Evolutionary conservation across 1,140 invertebrate genomes (phyloP).

Genomic region (Drosophila obscura): DNA sequence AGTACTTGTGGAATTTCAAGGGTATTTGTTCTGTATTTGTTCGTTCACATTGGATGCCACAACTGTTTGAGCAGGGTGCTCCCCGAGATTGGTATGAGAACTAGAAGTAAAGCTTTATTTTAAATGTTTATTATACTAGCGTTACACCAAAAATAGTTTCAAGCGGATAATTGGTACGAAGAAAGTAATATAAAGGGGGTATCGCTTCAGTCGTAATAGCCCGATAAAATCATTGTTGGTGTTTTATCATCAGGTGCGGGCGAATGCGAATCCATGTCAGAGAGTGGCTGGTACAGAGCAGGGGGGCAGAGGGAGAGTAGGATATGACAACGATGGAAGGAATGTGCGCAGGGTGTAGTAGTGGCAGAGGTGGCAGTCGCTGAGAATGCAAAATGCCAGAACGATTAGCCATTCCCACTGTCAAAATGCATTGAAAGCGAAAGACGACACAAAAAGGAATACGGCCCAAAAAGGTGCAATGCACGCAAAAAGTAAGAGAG

Average conservation of each 20-base stretch:
- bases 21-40: background rate
- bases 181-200: too few species aligned
- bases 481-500: slow-evolving; percentile 48
- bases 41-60: too few species aligned
- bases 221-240: too few species aligned
- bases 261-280: too few species aligned
- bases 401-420: slow-evolving; percentile 73
- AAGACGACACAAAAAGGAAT: slow-evolving; percentile 56
- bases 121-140: too few species aligned
- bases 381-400: slow-evolving; percentile 60
- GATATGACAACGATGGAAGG: slow-evolving; percentile 44
- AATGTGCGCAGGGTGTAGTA: slow-evolving; percentile 41
- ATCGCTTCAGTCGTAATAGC: too few species aligned
- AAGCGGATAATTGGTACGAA: too few species aligned
- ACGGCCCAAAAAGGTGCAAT: slow-evolving; percentile 70
- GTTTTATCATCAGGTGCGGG: too few species aligned
- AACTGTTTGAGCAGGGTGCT: too few species aligned
- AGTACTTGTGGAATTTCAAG: slow-evolving; percentile 19
- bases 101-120: too few species aligned
- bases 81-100: too few species aligned
- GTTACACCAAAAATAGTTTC: too few species aligned
- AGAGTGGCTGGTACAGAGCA: background rate
- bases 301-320: background rate
- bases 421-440: slow-evolving; percentile 78
- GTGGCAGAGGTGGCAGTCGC: slow-evolving; percentile 13